Evolutionary conservation across 2,797 vertebrate species (phyloP).

Genomic region (Enteromius paludinosus): DNA sequence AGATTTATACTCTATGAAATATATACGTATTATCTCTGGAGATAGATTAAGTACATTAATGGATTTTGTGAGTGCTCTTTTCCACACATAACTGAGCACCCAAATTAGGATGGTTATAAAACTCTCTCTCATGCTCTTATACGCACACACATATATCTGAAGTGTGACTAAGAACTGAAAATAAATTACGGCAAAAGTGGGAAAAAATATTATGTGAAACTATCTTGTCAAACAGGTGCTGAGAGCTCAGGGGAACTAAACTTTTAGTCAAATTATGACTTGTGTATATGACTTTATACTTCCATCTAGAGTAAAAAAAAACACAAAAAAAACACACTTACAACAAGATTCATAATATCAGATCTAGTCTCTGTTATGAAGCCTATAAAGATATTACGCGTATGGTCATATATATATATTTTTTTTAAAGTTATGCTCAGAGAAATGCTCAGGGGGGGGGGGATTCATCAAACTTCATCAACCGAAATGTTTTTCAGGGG

Average conservation of each 20-base stretch:
- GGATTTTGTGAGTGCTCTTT: slow-evolving; percentile 23
- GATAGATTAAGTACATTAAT: slow-evolving; percentile 20
- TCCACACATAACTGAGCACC: slow-evolving; percentile 31
- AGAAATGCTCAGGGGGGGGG: too few relatives aligned
- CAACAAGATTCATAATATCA: not conserved
- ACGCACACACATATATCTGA: not conserved
- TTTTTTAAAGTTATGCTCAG: too few relatives aligned
- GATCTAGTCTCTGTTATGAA: not conserved
- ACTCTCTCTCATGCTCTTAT: not conserved
- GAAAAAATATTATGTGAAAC: not conserved
- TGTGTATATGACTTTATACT: not conserved
- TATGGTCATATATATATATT: too few relatives aligned
- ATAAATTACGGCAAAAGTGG: not conserved
- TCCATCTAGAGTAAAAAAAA: not conserved
- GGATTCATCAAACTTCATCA: not conserved
- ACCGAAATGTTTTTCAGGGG: not conserved
- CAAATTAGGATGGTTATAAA: slow-evolving; percentile 21
- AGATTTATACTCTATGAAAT: slow-evolving; percentile 18
- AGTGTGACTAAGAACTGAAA: not conserved
- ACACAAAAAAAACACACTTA: not conserved
- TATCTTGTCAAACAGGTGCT: not conserved
- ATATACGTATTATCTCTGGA: slow-evolving; percentile 20
- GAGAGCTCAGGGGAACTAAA: not conserved
- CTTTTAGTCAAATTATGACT: not conserved
- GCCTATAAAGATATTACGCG: too few relatives aligned